Evolutionary conservation across 2,888 invertebrate genomes (phyloP), one percentile per base, ranked within the genome.

Genomic region (Cephus rjabovi): DNA sequence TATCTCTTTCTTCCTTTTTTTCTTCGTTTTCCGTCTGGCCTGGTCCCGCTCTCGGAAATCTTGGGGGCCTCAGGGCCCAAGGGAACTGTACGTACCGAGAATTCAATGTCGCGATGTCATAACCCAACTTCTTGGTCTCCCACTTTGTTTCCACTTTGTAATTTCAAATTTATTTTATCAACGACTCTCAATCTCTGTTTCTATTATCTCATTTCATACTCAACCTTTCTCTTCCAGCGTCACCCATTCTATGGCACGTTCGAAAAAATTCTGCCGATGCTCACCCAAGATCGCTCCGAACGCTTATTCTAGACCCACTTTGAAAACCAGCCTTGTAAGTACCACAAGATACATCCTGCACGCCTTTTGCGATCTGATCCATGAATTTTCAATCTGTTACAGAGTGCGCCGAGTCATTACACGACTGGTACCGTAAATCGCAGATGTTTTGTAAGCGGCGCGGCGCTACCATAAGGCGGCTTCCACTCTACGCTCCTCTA

Each of bases 381-480:
- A 23, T 56, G 56, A 56, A 56, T 23, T 56, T 56, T 23, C 23
- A 56, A 56, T 56, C 56, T 56, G 23, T 56, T 56, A 56, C 56
- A 56, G 56, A 56, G 56, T 6, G 23, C 23, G 56, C 9, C 56
- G 56, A 56, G 56, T 56, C 56, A 56, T 56, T 56, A 56, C 56
- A 56, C 2, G 56, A 56, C 56, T 23, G 80, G 79, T 82, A 79
- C 80, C 81, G 81, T 80, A 81, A 81, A 81, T 80, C 79, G 78
- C 79, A 69, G 76, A 81, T 81, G 81, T 81, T 81, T 80, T 76
- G 75, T 79, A 71, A 34, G 23, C 56, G 56, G 56, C 56, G 56
- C 56, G 56, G 56, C 56, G 56, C 56, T 15, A 15, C 56, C 56
- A 56, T 56, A 56, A 56, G 56, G 56, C 56, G 56, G 56, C 56